These are phyloP conservation scores for Idaea dimidiata DNA, from an alignment of 2,888 invertebrate genomes.

Conservation along the genomic window DNA sequence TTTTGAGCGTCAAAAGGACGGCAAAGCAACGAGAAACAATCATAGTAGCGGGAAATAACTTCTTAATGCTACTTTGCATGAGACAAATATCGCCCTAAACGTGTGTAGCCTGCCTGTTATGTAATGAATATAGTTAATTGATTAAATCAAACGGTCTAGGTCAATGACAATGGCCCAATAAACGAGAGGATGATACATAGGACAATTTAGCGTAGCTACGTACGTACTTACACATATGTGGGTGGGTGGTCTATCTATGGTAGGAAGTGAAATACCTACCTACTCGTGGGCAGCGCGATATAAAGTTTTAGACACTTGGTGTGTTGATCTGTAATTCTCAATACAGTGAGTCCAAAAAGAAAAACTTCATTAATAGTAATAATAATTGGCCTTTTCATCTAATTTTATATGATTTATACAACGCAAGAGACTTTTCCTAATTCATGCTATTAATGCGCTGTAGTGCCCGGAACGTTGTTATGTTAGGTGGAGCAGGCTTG, in stretches of 20 bases:
- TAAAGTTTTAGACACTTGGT: neutral
- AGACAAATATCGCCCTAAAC: neutral
- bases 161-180: constrained; percentile 33
- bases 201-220: constrained; percentile 4
- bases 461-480: too few species aligned
- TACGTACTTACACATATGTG: neutral
- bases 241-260: neutral
- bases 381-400: too few species aligned
- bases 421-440: too few species aligned
- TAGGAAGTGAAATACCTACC: neutral
- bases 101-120: neutral
- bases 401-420: too few species aligned
- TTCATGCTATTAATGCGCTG: too few species aligned
- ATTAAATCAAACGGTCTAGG: constrained; percentile 26
- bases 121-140: constrained; percentile 8
- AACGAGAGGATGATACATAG: constrained; percentile 22
- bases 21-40: too few species aligned
- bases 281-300: neutral
- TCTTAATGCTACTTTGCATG: neutral
- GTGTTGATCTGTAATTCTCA: too few species aligned
- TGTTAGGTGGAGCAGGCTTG: too few species aligned
- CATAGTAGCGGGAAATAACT: neutral
- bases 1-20: too few species aligned
- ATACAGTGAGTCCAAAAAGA: too few species aligned
- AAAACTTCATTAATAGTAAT: too few species aligned